A percentile compares a stretch with the other conserved stretches of the same genome.
phyloP scores from a whole-genome alignment of 53 echinoderm and acorn worm species.

The Mesocentrotus franciscanus region DNA sequence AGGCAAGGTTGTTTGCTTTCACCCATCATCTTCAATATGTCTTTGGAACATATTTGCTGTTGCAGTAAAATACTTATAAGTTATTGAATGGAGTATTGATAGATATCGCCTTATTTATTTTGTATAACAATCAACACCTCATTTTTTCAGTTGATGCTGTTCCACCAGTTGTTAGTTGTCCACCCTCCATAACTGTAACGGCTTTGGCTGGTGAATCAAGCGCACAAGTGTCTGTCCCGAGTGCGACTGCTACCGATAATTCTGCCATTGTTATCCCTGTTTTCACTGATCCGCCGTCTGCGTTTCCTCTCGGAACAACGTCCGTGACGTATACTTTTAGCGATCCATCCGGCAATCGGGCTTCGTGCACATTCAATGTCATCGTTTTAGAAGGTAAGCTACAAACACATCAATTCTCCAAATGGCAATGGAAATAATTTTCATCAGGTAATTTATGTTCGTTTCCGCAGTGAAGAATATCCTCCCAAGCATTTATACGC shows the following conservation, averaged over 20 bases:
- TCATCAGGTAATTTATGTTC: no score
- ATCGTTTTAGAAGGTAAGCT: background rate
- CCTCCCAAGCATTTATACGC: no score
- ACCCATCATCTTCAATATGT: constrained; percentile 68
- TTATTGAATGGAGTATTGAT: no score
- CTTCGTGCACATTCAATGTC: background rate
- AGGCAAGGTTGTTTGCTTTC: constrained; percentile 12
- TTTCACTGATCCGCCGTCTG: background rate
- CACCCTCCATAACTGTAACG: background rate
- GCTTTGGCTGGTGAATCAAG: background rate
- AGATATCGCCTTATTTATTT: no score
- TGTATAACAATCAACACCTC: no score
- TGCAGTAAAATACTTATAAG: no score
- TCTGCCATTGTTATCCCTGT: background rate
- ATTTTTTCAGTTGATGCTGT: background rate
- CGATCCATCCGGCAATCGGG: background rate
- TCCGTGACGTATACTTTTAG: background rate
- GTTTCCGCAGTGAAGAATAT: no score
- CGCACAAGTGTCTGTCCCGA: background rate
- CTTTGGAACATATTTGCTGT: constrained; percentile 49
- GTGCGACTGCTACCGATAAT: background rate
- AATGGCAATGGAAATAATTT: no score
- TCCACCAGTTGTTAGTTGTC: background rate
- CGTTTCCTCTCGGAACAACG: background rate
- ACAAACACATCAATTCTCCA: no score